These are phyloP conservation scores for Drosophila anceps DNA, from an alignment of 2,888 invertebrate genomes.

Conservation along the genomic window DNA sequence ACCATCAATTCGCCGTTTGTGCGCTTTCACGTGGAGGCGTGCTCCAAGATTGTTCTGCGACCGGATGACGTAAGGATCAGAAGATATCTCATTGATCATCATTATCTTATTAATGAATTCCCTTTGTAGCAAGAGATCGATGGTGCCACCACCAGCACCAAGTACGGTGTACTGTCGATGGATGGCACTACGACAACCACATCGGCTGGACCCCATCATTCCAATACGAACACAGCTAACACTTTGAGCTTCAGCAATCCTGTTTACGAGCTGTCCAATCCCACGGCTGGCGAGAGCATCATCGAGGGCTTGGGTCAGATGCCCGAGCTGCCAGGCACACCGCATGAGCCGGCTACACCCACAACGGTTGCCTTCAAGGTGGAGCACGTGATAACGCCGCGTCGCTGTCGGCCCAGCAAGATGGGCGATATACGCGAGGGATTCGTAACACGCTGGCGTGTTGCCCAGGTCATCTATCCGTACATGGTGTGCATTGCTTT, in stretches of 20 bases:
- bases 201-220: slow-evolving; percentile 87
- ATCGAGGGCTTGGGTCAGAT: slow-evolving; percentile 84
- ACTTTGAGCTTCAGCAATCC: slow-evolving; percentile 93
- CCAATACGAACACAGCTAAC: slow-evolving; percentile 86
- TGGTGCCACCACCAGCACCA: slow-evolving; percentile 86
- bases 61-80: slow-evolving; percentile 89
- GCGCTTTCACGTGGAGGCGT: slow-evolving; percentile 92
- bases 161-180: slow-evolving; percentile 91
- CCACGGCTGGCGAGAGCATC: slow-evolving; percentile 86
- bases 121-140: slow-evolving; percentile 87
- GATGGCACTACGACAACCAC: slow-evolving; percentile 86
- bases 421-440: slow-evolving; percentile 84
- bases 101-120: not conserved
- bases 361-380: slow-evolving; percentile 85
- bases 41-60: slow-evolving; percentile 92
- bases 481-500: slow-evolving; percentile 96
- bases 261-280: slow-evolving; percentile 91
- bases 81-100: not conserved
- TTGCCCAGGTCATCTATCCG: slow-evolving; percentile 93
- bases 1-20: slow-evolving; percentile 93
- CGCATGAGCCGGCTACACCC: slow-evolving; percentile 82
- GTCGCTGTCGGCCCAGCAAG: slow-evolving; percentile 82
- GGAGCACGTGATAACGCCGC: slow-evolving; percentile 85
- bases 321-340: slow-evolving; percentile 83
- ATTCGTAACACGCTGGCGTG: slow-evolving; percentile 89